A percentile compares a stretch with the other conserved stretches of the same genome.
Conservation (phyloP, 2,113 vertebrate genomes). For the Scomber scombrus region DNA sequence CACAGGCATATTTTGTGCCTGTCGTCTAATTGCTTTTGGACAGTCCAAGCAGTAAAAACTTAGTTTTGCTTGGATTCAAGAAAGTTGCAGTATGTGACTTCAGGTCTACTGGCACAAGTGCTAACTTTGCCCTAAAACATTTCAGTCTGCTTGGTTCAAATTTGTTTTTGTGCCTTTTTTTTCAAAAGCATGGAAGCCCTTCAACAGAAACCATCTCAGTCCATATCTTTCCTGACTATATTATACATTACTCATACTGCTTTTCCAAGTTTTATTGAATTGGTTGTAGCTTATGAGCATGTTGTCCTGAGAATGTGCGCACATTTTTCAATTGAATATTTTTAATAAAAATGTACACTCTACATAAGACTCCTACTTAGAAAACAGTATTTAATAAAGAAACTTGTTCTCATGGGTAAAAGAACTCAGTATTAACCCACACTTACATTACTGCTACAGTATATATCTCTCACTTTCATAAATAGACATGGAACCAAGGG, state of each 20-base stretch:
- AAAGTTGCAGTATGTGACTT: constrained; percentile 12
- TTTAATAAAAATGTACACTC: constrained; percentile 1
- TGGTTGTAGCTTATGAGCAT: not conserved
- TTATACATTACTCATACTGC: constrained; percentile 1
- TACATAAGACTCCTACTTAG: not conserved
- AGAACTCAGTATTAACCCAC: too few species aligned
- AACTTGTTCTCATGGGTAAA: not conserved
- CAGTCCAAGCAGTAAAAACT: not conserved
- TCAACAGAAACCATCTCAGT: constrained; percentile 4
- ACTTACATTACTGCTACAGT: too few species aligned
- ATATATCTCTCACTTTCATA: constrained; percentile 7
- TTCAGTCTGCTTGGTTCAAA: constrained; percentile 32
- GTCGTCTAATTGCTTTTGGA: not conserved
- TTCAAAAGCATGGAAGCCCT: constrained; percentile 21
- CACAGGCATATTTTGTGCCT: not conserved
- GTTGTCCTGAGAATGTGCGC: not conserved
- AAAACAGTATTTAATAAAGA: constrained; percentile 13
- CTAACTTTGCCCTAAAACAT: constrained; percentile 23
- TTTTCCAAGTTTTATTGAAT: not conserved
- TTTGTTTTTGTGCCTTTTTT: constrained; percentile 24
- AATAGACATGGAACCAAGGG: constrained; percentile 34
- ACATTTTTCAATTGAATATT: not conserved
- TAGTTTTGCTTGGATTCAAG: not conserved
- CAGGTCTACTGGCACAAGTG: constrained; percentile 5
- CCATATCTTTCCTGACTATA: not conserved